These are phyloP conservation scores for Noctua fimbriata DNA, from an alignment of 2,888 invertebrate species.

Conservation along the genomic window DNA sequence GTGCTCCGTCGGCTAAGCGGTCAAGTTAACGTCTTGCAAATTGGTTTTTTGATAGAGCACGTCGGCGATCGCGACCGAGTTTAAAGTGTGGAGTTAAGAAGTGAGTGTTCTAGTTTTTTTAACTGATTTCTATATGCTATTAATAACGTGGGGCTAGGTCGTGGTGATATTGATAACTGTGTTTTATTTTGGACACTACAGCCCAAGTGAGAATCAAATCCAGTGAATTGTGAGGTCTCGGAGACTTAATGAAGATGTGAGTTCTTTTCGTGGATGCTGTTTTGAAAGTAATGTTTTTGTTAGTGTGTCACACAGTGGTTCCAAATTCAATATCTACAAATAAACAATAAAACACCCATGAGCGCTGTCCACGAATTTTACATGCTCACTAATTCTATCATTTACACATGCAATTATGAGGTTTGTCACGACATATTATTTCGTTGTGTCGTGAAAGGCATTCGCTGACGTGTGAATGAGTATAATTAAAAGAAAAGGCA, in stretches of 20 bases:
- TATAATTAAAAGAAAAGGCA: conserved; percentile 66
- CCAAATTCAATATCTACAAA: conserved; percentile 35
- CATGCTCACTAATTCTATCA: conserved; percentile 46
- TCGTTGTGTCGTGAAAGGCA: conserved; percentile 54
- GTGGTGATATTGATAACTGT: not conserved
- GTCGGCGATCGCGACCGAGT: conserved; percentile 43
- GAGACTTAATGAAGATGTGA: not conserved
- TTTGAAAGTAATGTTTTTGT: conserved; percentile 25
- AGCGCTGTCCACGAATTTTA: conserved; percentile 33
- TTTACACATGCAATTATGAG: conserved; percentile 57
- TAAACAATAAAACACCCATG: conserved; percentile 48
- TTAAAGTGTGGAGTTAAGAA: conserved; percentile 40
- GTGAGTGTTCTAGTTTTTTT: conserved; percentile 14
- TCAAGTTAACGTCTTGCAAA: conserved; percentile 50
- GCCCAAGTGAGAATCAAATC: not conserved
- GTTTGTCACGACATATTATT: conserved; percentile 63
- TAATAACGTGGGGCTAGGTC: not conserved
- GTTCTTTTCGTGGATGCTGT: not conserved
- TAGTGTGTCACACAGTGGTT: conserved; percentile 8
- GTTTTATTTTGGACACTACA: not conserved
- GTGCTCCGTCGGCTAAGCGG: conserved; percentile 19
- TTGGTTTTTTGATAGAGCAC: conserved; percentile 59
- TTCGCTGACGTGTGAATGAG: conserved; percentile 67
- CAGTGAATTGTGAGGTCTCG: not conserved
- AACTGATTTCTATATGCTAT: conserved; percentile 8